phyloP scores from a whole-genome alignment of 2,888 invertebrate genomes.

The Zygogramma bicolorata region DNA sequence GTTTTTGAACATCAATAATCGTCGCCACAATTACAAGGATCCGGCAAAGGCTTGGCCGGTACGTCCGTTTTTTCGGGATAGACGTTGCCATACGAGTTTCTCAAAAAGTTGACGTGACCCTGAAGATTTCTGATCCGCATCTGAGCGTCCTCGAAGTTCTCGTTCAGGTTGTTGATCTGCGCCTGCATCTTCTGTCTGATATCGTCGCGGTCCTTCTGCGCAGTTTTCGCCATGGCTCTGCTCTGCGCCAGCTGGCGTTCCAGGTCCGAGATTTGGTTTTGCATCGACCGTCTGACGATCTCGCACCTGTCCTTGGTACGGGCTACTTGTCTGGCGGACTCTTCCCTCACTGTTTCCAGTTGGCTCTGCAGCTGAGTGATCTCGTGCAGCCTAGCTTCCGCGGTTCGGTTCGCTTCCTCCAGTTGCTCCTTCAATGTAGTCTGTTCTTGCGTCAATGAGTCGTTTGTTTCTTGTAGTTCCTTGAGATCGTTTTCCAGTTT shows the following conservation, averaged over 20 bases:
- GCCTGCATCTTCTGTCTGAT: slow-evolving; percentile 78
- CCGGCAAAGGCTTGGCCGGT: slow-evolving; percentile 38
- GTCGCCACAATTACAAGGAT: slow-evolving; percentile 58
- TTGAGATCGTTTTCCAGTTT: slow-evolving; percentile 60
- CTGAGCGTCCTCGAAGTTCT: slow-evolving; percentile 77
- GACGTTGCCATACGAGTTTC: slow-evolving; percentile 63
- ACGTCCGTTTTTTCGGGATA: slow-evolving; percentile 40
- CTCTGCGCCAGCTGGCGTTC: slow-evolving; percentile 76
- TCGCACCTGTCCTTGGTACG: slow-evolving; percentile 77
- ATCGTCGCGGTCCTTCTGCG: slow-evolving; percentile 78
- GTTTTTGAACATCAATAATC: slow-evolving; percentile 41
- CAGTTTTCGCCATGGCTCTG: slow-evolving; percentile 74
- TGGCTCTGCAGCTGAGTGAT: slow-evolving; percentile 75
- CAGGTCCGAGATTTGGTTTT: slow-evolving; percentile 75
- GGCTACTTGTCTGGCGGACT: slow-evolving; percentile 75
- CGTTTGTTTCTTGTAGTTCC: slow-evolving; percentile 55
- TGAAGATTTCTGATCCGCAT: slow-evolving; percentile 74
- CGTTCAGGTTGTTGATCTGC: slow-evolving; percentile 75
- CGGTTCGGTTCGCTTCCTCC: slow-evolving; percentile 73
- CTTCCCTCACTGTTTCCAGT: slow-evolving; percentile 76
- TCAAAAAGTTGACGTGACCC: slow-evolving; percentile 74
- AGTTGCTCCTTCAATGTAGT: too few relatives aligned
- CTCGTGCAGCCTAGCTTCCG: slow-evolving; percentile 78
- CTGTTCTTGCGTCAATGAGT: slow-evolving; percentile 61
- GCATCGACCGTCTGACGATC: slow-evolving; percentile 72